Base-by-base conservation (phyloP, 2,888 invertebrate species). In the Lumbricus terrestris region DNA sequence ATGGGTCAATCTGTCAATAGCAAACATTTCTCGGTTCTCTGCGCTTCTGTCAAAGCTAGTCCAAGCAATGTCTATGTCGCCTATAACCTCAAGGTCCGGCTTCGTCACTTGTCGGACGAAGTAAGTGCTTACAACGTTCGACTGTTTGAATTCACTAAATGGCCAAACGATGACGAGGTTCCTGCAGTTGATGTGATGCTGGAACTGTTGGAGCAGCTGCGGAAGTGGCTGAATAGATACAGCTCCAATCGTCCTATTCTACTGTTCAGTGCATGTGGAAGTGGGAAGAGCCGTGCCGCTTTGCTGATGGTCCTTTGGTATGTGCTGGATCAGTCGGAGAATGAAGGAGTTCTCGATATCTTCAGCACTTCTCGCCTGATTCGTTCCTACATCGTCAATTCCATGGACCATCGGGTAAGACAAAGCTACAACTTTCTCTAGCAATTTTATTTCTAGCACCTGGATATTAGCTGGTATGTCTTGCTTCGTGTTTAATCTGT, bases 291-390 rank as follows among this genome's bases (percentile, higher is more conserved):
- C 8, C 90, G 90, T n/a, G 38, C 85, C 8, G 90, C 88, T 23
- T 42, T 90, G 34, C 88, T 91, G 38, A 13, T 85, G 23, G 88
- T 90, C 35, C 38, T 89, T 18, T 91, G 91, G 91, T 34, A 89
- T 42, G 82, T 88, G 38, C 37, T 91, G 85, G 91, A 91, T 42
- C 90, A 91, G 90, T 88, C 88, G 18, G 47, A 83, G n/a, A 40
- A 35, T 20, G 89, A 90, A 34, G 88, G 88, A 35, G 35, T 89
- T 33, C 89, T 90, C 23, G 91, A 91, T 69, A 88, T 91, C n/a
- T 89, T 91, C 40, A 89, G 88, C 23, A 42, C 40, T 29, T 37
- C 54, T 37, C 82, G 91, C 37, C 82, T 90, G n/a, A 89, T 91
- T n/a, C 54, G 91, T 33, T 90, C 89, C 16, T 83, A 88, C 85